A percentile compares a stretch with the other conserved stretches of the same genome.
Conservation (phyloP, 2,797 vertebrate genomes). For the Syngnathus rostellatus region DNA sequence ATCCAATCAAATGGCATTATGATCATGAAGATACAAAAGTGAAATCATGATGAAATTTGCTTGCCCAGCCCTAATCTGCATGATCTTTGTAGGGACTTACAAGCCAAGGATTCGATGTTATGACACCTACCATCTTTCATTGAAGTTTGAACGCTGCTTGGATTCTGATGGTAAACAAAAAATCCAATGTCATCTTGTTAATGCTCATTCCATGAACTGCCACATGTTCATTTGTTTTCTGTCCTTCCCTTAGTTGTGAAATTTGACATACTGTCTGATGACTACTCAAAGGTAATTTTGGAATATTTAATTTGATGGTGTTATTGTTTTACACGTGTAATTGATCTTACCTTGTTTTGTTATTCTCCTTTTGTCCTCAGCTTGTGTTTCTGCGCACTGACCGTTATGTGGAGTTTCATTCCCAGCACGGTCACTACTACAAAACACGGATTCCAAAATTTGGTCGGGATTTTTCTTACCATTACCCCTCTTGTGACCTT, state of each 20-base stretch:
- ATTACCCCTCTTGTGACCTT: slow-evolving; percentile 91
- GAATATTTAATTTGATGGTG: neutral
- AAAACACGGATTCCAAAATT: slow-evolving; percentile 95
- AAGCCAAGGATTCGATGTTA: slow-evolving; percentile 93
- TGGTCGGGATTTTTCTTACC: slow-evolving; percentile 91
- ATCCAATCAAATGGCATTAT: no score
- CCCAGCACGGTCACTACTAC: slow-evolving; percentile 91
- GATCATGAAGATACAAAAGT: neutral
- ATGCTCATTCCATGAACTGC: neutral
- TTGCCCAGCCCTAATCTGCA: neutral
- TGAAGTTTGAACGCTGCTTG: slow-evolving; percentile 96
- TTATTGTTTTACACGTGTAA: neutral
- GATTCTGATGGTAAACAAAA: slow-evolving; percentile 83
- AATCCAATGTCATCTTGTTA: neutral
- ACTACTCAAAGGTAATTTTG: slow-evolving; percentile 91
- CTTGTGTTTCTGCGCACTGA: slow-evolving; percentile 85
- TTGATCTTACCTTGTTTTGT: neutral
- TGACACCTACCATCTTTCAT: slow-evolving; percentile 89
- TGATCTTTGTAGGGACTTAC: slow-evolving; percentile 80
- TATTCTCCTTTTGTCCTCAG: slow-evolving; percentile 50
- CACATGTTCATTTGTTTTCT: slow-evolving; percentile 5
- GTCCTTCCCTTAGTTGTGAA: slow-evolving; percentile 75
- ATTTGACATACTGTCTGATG: slow-evolving; percentile 94
- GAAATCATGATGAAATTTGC: no score
- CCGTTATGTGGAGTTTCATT: slow-evolving; percentile 91